These are phyloP conservation scores for Spilogale gracilis DNA, from an alignment of 2,113 vertebrate species.

Conservation along the genomic window DNA sequence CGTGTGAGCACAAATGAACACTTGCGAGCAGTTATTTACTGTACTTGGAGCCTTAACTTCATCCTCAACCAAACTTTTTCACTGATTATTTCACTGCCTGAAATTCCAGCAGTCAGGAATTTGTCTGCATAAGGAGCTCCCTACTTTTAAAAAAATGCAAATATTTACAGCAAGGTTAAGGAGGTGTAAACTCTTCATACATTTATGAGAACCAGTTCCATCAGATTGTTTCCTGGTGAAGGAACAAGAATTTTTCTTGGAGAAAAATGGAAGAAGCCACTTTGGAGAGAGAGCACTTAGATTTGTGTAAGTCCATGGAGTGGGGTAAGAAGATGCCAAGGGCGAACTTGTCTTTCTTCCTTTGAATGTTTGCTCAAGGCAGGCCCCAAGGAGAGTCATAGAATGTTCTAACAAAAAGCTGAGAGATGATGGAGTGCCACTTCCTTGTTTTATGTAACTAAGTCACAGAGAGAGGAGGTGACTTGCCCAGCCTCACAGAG, in stretches of 20 bases:
- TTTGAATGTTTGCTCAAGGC: not conserved
- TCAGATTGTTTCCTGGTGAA: not conserved
- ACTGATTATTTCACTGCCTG: not conserved
- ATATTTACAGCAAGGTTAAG: not conserved
- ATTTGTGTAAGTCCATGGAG: not conserved
- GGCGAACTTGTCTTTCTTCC: not conserved
- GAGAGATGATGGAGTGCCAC: not conserved
- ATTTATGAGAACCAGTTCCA: not conserved
- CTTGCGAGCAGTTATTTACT: not conserved
- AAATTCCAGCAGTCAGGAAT: not conserved
- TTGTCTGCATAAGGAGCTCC: not conserved
- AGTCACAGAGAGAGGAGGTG: not conserved
- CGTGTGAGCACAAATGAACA: too few species aligned
- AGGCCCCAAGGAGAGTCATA: not conserved
- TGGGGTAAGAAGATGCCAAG: not conserved
- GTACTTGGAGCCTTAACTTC: not conserved
- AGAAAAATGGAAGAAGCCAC: not conserved
- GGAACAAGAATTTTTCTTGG: not conserved
- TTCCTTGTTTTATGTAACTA: not conserved
- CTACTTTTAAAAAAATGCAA: not conserved
- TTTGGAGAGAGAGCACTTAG: not conserved
- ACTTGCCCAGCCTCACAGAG: not conserved
- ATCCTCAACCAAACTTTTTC: not conserved
- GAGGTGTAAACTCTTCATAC: not conserved
- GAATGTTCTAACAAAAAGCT: not conserved